Evolutionary conservation across 2,888 invertebrate species (phyloP), one percentile per base, ranked within the genome.

Genomic region (Mystacides longicornis): DNA sequence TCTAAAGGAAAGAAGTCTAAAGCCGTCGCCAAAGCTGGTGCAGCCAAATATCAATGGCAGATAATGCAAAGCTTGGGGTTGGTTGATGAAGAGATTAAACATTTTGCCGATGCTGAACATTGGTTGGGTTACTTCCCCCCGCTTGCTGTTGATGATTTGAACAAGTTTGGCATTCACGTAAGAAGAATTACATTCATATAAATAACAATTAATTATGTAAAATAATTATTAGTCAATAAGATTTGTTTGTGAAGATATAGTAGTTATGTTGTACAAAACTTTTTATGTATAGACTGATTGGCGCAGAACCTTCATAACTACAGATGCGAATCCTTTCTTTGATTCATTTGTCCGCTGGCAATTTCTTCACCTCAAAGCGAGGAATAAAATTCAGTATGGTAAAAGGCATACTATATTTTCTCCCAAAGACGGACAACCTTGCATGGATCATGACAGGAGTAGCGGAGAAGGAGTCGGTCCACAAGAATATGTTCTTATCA

Each of bases 41-140:
- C 78, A 2, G 86, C 88, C 1, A 97, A 95, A 71, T 99, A 89
- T 70, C 99, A 99, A 67, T 99, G 98, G 98, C 90, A 98, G 73
- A 99, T 99, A 53, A 99, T 99, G 99, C 81, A 87, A 68, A 89
- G 91, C 66, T 76, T 99, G 55, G 97, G 95, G 0, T 75, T 99
- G 49, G 69, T 78, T 2, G 89, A 98, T 67, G 87, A 90, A n/a
- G 95, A 98, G 67, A 98, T 99, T 42, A 82, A 82, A 58, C 79
- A 87, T 63, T 99, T 99, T 79, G 89, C 96, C 18, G 86, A 97
- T 73, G 85, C 91, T 2, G 75, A 81, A 53, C 83, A 96, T 70
- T 99, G 99, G 99, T 77, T 99, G n/a, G 84, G 90, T 62, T 98
- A 96, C 71, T 99, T 99, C 68, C 98, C 99, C 53, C 95, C 94